phyloP scores from a whole-genome alignment of 2,797 vertebrate species.

The Falco peregrinus region DNA sequence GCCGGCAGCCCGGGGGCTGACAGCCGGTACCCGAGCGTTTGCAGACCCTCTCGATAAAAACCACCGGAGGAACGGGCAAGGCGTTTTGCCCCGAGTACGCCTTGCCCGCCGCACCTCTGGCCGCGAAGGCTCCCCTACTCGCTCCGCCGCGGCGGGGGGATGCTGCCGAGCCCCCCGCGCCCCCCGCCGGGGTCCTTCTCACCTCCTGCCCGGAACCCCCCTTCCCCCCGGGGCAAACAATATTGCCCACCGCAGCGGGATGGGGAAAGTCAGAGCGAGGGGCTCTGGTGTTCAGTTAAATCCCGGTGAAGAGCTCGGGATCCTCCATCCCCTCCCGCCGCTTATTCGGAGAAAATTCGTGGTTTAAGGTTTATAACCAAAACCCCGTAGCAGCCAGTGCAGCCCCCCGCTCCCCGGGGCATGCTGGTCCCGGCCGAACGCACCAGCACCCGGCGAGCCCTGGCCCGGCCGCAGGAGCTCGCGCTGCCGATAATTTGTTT shows the following conservation, averaged over 20 bases:
- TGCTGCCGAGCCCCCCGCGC: neutral
- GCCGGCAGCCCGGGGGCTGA: neutral
- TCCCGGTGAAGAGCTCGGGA: neutral
- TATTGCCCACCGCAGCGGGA: neutral
- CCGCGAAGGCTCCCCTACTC: neutral
- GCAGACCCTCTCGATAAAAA: neutral
- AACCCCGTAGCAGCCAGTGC: neutral
- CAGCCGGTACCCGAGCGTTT: fast-evolving
- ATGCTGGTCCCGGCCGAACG: neutral
- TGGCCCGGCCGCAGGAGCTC: neutral
- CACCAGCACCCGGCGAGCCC: neutral
- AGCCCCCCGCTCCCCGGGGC: neutral
- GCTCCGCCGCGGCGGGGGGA: neutral
- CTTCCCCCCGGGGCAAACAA: neutral
- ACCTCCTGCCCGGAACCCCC: neutral
- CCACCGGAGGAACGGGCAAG: fast-evolving
- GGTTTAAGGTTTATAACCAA: neutral
- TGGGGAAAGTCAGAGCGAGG: neutral
- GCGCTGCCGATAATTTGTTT: neutral
- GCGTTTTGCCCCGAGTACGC: neutral
- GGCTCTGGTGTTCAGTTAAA: neutral
- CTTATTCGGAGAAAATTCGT: fast-evolving
- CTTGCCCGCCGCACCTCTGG: neutral
- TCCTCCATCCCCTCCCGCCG: neutral
- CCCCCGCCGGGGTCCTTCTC: neutral